Conservation (phyloP, 2,797 vertebrate species). For the Sylvilagus floridanus region DNA sequence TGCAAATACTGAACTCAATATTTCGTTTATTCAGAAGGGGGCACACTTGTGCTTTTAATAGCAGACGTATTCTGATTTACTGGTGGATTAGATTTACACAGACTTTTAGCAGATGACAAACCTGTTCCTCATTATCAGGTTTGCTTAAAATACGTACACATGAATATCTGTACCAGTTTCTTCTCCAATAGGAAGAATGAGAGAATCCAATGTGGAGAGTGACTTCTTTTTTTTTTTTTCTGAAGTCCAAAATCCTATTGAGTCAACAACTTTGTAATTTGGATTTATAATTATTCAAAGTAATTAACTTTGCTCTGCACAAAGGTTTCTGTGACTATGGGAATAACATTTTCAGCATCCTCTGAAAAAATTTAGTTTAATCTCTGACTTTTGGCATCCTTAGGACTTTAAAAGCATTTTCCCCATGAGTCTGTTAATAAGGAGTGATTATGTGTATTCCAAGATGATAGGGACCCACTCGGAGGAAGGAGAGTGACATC, state of each 20-base stretch:
- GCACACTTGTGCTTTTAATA: conserved; percentile 85
- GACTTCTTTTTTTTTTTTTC: background rate
- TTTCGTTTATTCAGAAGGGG: conserved; percentile 86
- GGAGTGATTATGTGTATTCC: background rate
- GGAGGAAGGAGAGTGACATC: background rate
- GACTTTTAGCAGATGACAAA: conserved; percentile 34
- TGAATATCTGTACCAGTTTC: background rate
- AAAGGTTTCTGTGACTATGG: background rate
- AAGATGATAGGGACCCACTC: background rate
- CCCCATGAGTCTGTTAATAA: background rate
- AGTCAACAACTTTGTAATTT: conserved; percentile 26
- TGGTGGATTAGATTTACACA: conserved; percentile 44
- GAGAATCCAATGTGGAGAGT: background rate
- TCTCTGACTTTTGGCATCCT: background rate
- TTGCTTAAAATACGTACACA: conserved; percentile 8
- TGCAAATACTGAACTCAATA: conserved; percentile 73
- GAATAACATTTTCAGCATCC: background rate
- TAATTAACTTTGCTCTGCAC: background rate
- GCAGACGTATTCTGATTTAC: conserved; percentile 74
- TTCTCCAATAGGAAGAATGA: conserved; percentile 34
- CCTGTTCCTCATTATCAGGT: background rate
- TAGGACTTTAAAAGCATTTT: background rate
- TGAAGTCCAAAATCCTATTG: background rate
- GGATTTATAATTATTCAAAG: background rate
- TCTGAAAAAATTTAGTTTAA: conserved; percentile 4